Base-by-base conservation (phyloP, 2,888 invertebrate species). In the Pyrrhosoma nymphula region DNA sequence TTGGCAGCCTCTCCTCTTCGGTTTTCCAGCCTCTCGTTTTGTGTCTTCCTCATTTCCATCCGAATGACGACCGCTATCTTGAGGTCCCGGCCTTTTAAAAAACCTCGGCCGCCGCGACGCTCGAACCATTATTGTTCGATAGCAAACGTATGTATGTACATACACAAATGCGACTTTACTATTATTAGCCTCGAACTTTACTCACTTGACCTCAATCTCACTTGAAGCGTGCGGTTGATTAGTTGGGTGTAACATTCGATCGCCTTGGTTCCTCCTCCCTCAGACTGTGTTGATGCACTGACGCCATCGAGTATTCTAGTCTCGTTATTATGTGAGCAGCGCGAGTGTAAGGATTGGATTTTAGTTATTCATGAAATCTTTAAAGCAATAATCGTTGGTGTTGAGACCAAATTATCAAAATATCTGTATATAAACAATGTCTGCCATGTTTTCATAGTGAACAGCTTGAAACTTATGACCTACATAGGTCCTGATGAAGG, bases 161-260 rank as follows among this genome's bases (percentile, higher is more conserved):
- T 47, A 47, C 82, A 18, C 82, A 35, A 82, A 82, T 82, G 82
- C 35, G 82, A 18, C 82, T 35, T 82, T 14, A 35, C 35, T 82
- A 82, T 82, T 82, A 82, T 82, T 82, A 82, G 82, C 82, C 82
- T 82, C 82, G 82, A 82, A 82, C 82, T 82, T 82, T 82, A 82
- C 35, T 82, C 82, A 82, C 82, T 82, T 82, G 82, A 82, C 82
- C 82, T 82, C 82, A 35, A 82, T 82, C 82, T 30, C 82, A 82
- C 82, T 16, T 35, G 26, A 82, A 82, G 82, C 82, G 82, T 82
- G 82, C 30, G n/a, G 14, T 82, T 82, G 82, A 82, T 82, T 82
- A 82, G 82, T 69, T n/a, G 26, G n/a, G 69, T 82, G 26, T 82
- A 82, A 82, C 82, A 82, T 82, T 35, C 82, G 82, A 35, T 82